These are phyloP conservation scores for Mixornis gularis DNA, from an alignment of 2,113 vertebrate genomes.

Conservation along the genomic window DNA sequence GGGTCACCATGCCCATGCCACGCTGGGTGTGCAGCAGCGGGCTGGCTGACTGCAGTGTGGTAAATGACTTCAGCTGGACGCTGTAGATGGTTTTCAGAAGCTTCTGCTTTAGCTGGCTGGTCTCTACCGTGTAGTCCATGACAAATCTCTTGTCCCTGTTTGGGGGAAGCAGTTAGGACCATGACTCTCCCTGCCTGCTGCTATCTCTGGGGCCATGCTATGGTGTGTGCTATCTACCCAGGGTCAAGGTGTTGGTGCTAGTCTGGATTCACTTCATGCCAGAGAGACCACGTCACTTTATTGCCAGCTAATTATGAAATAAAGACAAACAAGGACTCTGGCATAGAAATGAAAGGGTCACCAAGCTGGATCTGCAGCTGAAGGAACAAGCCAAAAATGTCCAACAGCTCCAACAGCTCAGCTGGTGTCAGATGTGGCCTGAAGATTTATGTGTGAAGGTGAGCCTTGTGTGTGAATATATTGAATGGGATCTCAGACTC, in stretches of 20 bases:
- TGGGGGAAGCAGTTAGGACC: background rate
- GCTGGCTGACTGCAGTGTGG: slow-evolving; percentile 16
- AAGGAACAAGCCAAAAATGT: background rate
- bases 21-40: background rate
- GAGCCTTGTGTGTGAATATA: background rate
- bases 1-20: slow-evolving; percentile 59
- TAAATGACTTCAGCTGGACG: slow-evolving; percentile 45
- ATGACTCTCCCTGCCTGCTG: background rate
- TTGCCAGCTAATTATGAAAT: background rate
- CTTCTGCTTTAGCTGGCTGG: slow-evolving; percentile 55
- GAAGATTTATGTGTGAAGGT: background rate
- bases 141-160: background rate
- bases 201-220: background rate
- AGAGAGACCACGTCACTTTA: background rate
- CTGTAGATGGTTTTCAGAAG: slow-evolving; percentile 62
- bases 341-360: background rate
- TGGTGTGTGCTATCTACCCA: background rate
- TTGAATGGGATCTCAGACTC: background rate
- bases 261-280: background rate
- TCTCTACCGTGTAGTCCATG: slow-evolving; percentile 59
- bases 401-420: background rate
- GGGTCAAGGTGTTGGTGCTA: background rate
- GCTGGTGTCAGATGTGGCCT: background rate
- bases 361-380: background rate
- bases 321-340: background rate